phyloP scores from a whole-genome alignment of 2,113 vertebrate species.

The Eulemur rufifrons region DNA sequence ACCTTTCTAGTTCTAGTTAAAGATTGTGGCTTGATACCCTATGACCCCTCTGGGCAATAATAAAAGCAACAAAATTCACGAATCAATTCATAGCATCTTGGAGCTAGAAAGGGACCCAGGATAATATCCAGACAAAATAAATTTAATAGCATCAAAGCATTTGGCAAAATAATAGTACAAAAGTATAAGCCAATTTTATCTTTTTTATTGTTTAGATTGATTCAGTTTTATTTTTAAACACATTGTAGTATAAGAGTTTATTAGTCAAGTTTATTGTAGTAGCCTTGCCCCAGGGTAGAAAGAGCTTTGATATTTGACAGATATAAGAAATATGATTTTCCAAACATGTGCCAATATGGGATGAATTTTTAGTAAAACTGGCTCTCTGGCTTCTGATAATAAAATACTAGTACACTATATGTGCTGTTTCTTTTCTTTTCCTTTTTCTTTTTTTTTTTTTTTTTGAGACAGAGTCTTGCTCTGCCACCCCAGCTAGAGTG shows the following conservation, averaged over 20 bases:
- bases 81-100: background rate
- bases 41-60: background rate
- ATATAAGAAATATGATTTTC: background rate
- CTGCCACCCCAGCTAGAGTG: no score
- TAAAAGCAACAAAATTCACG: background rate
- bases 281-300: background rate
- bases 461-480: no score
- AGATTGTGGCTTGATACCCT: background rate
- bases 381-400: background rate
- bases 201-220: background rate
- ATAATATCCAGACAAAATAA: slow-evolving; percentile 36
- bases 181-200: background rate
- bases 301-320: background rate
- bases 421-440: background rate
- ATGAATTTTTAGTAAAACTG: slow-evolving; percentile 13
- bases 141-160: background rate
- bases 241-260: background rate
- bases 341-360: background rate
- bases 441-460: no score
- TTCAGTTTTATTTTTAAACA: slow-evolving; percentile 46
- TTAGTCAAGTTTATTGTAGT: background rate
- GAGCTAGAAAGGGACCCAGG: background rate
- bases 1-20: background rate
- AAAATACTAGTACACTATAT: background rate
- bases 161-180: background rate